A percentile compares a stretch with the other conserved stretches of the same genome.
Evolutionary conservation across 2,113 vertebrate species (phyloP).

Genomic region (Electrona antarctica): DNA sequence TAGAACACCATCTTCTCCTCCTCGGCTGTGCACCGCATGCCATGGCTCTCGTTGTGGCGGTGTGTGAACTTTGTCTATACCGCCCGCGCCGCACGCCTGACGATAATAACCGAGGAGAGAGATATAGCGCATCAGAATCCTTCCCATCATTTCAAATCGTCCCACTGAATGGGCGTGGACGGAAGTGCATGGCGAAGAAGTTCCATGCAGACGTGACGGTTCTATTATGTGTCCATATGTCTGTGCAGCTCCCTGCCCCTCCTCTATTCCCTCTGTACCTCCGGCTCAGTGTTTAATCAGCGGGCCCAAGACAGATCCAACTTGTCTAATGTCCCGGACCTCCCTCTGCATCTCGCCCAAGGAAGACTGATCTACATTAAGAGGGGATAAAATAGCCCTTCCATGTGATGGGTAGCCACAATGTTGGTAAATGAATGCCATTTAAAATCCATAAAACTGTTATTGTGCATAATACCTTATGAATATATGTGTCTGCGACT

Average conservation of each 20-base stretch:
- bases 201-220: conserved; percentile 32
- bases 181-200: conserved; percentile 7
- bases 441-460: conserved; percentile 81
- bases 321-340: conserved; percentile 68
- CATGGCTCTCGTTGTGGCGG: conserved; percentile 36
- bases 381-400: conserved; percentile 73
- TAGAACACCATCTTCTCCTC: conserved; percentile 69
- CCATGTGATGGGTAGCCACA: conserved; percentile 69
- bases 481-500: conserved; percentile 71
- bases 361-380: conserved; percentile 74
- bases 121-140: background rate
- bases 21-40: conserved; percentile 58
- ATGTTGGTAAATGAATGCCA: conserved; percentile 76
- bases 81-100: background rate
- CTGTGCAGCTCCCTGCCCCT: conserved; percentile 30
- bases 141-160: conserved; percentile 53
- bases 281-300: conserved; percentile 65
- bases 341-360: conserved; percentile 64
- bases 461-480: conserved; percentile 79
- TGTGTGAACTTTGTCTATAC: conserved; percentile 61
- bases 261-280: conserved; percentile 45
- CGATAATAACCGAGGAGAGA: conserved; percentile 44
- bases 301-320: conserved; percentile 65
- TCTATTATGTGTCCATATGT: conserved; percentile 60
- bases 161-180: conserved; percentile 58